Conservation (phyloP, 1,140 invertebrate species). For the Pseudomyrmex flavicornis region DNA sequence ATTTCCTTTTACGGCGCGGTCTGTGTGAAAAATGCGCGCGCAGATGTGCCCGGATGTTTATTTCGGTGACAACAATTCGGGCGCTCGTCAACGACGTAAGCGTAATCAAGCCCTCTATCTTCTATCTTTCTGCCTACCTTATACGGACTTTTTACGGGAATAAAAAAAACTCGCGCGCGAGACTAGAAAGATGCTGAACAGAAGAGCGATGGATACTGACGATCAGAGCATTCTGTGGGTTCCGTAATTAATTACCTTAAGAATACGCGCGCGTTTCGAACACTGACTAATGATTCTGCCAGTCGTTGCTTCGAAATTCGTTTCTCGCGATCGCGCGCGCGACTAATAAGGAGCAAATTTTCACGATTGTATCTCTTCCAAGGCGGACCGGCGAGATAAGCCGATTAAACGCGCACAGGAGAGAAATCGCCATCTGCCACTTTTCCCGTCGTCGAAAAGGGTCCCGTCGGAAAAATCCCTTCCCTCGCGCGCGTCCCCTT, state of each 20-base stretch:
- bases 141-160: background rate
- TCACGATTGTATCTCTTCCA: constrained; percentile 37
- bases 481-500: background rate
- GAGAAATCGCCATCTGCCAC: constrained; percentile 77
- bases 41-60: constrained; percentile 74
- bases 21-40: constrained; percentile 67
- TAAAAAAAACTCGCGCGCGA: too few species aligned
- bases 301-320: background rate
- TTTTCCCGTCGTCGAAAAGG: constrained; percentile 53
- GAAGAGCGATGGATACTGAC: too few species aligned
- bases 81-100: background rate
- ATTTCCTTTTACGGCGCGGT: constrained; percentile 80
- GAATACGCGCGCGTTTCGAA: background rate
- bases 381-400: constrained; percentile 65
- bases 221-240: too few species aligned
- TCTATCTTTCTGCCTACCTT: constrained; percentile 3
- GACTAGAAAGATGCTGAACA: too few species aligned
- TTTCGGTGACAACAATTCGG: constrained; percentile 63
- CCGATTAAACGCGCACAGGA: constrained; percentile 79
- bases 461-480: constrained; percentile 3
- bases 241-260: background rate
- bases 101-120: constrained; percentile 25
- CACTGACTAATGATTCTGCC: background rate
- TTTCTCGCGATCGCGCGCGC: constrained; percentile 14
- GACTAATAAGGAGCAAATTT: constrained; percentile 26